A percentile compares a stretch with the other conserved stretches of the same genome.
Conservation (phyloP, 2,888 invertebrate genomes). For the Tetrapedia diversipes region DNA sequence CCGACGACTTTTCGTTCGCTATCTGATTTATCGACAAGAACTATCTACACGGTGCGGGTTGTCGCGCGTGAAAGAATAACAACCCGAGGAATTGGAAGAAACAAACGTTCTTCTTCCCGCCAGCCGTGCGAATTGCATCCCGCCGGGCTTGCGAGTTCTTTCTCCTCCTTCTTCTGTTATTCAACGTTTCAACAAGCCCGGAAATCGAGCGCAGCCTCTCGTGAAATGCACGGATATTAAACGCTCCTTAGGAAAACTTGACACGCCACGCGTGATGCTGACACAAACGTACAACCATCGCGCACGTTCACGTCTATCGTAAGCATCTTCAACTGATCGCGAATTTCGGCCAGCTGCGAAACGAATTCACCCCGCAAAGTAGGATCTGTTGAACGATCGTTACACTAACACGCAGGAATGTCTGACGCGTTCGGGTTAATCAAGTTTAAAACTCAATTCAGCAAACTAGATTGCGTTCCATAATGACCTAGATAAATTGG, state of each 20-base stretch:
- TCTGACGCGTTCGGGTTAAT: background rate
- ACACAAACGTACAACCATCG: too few relatives aligned
- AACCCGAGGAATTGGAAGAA: conserved; percentile 43
- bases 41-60: conserved; percentile 24
- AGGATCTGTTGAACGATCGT: background rate
- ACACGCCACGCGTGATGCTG: too few relatives aligned
- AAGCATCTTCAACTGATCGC: too few relatives aligned
- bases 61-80: conserved; percentile 48
- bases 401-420: background rate
- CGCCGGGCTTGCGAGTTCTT: background rate
- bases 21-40: conserved; percentile 50
- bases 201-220: conserved; percentile 23
- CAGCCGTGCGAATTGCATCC: conserved; percentile 16
- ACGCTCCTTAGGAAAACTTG: conserved; percentile 6
- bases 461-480: background rate
- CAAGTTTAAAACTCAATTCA: conserved; percentile 3
- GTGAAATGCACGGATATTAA: conserved; percentile 25
- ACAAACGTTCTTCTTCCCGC: conserved; percentile 36
- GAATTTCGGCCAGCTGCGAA: background rate
- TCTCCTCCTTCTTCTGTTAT: background rate
- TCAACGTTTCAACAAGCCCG: conserved; percentile 10
- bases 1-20: conserved; percentile 29
- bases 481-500: conserved; percentile 2
- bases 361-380: conserved; percentile 5
- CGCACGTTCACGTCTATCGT: too few relatives aligned